These are phyloP conservation scores for Tetramorium alpestre DNA, from an alignment of 1,140 invertebrate species.

Conservation along the genomic window DNA sequence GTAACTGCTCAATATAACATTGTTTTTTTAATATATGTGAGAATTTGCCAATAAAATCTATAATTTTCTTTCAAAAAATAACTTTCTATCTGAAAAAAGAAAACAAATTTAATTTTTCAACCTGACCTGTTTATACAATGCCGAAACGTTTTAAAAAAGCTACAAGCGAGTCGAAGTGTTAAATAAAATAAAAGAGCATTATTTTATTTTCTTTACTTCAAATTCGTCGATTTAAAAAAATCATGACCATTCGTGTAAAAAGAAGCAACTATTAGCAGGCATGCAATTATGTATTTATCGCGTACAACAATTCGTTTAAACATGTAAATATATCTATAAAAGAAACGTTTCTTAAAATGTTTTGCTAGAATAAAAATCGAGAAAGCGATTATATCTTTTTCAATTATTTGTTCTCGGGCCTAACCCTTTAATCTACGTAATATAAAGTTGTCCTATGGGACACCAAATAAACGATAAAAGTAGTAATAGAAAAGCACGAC, in stretches of 20 bases:
- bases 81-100: neutral
- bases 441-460: neutral
- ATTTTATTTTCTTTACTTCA: neutral
- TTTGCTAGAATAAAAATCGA: neutral
- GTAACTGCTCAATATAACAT: neutral
- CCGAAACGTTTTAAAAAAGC: constrained; percentile 22
- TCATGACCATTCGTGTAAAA: neutral
- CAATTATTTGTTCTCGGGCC: neutral
- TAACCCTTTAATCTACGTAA: constrained; percentile 31
- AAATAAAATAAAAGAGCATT: constrained; percentile 42
- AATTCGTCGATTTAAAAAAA: constrained; percentile 12
- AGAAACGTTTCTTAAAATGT: neutral
- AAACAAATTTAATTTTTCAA: constrained; percentile 26
- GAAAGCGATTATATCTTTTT: neutral
- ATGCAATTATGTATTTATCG: neutral
- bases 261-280: neutral
- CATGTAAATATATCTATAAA: neutral
- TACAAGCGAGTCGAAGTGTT: neutral
- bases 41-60: neutral
- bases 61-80: neutral
- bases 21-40: neutral
- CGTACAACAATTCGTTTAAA: constrained; percentile 8
- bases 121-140: constrained; percentile 2
- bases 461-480: constrained; percentile 9
- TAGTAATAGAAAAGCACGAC: constrained; percentile 34